These are phyloP conservation scores for Drosophila hydei DNA, from an alignment of 1,140 invertebrate genomes.

Conservation along the genomic window DNA sequence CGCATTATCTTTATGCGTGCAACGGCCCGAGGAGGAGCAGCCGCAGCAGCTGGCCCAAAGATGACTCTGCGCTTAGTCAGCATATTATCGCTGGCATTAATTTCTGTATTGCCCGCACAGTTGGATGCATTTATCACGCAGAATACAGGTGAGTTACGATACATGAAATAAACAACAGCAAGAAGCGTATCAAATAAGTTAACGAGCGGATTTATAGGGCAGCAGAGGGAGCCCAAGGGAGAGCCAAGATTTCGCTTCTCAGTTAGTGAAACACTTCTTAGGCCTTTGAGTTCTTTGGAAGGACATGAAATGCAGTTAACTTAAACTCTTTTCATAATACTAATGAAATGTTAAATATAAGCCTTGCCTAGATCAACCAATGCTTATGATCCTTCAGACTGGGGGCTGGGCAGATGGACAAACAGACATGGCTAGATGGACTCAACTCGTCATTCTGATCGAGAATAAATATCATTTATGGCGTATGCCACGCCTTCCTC, in stretches of 20 bases:
- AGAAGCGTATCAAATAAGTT: slow-evolving; percentile 23
- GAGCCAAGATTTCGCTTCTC: background rate
- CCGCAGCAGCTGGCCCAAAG: slow-evolving; percentile 36
- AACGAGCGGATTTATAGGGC: background rate
- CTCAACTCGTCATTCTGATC: too few relatives aligned
- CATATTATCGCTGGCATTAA: slow-evolving; percentile 66
- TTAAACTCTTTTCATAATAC: too few relatives aligned
- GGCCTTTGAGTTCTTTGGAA: too few relatives aligned
- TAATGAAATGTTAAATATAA: too few relatives aligned
- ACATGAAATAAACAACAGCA: slow-evolving; percentile 4
- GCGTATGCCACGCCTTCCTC: too few relatives aligned
- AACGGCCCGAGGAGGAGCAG: slow-evolving; percentile 34
- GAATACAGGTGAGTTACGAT: slow-evolving; percentile 64
- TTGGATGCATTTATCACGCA: slow-evolving; percentile 78
- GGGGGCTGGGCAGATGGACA: too few relatives aligned
- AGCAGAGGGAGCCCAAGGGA: background rate
- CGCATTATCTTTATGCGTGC: slow-evolving; percentile 72
- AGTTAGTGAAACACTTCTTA: too few relatives aligned
- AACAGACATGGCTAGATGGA: too few relatives aligned
- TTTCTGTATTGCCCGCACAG: slow-evolving; percentile 73
- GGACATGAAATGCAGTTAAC: too few relatives aligned
- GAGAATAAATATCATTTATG: too few relatives aligned
- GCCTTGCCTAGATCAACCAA: too few relatives aligned
- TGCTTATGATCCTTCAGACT: too few relatives aligned
- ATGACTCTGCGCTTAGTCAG: slow-evolving; percentile 79